Conservation (phyloP, 2,888 invertebrate species). For the Branchinecta sandiegonensis region DNA sequence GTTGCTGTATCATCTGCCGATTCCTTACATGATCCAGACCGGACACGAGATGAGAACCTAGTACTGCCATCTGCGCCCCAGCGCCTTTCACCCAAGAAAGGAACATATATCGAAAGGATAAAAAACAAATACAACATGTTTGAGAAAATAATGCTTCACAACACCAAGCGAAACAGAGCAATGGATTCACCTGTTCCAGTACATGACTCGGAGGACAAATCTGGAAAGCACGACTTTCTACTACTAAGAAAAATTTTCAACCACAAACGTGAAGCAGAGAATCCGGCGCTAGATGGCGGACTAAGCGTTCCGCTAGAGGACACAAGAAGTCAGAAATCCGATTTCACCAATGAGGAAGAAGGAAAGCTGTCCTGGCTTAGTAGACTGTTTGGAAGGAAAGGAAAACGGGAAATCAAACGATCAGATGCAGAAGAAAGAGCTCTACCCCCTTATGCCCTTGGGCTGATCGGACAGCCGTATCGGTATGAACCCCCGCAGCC, state of each 20-base stretch:
- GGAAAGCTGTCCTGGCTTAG: no score
- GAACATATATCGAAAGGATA: background rate
- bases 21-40: no score
- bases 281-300: no score
- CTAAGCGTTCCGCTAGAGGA: background rate
- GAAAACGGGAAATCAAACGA: slow-evolving; percentile 6
- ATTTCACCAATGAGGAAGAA: no score
- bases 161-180: background rate
- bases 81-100: background rate
- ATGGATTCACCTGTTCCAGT: background rate
- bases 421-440: background rate
- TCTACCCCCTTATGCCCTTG: background rate
- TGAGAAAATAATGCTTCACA: slow-evolving; percentile 13
- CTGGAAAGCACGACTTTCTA: background rate
- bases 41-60: no score
- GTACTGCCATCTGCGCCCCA: no score
- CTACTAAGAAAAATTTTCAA: slow-evolving; percentile 1
- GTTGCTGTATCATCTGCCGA: no score
- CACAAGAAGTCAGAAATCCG: background rate
- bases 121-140: background rate
- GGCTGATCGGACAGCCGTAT: background rate
- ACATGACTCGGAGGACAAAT: background rate
- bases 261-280: background rate
- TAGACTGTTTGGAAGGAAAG: background rate
- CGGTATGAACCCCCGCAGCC: background rate